These are phyloP conservation scores for Calliscelio sp. DNA, from an alignment of 2,888 invertebrate species.

Conservation along the genomic window DNA sequence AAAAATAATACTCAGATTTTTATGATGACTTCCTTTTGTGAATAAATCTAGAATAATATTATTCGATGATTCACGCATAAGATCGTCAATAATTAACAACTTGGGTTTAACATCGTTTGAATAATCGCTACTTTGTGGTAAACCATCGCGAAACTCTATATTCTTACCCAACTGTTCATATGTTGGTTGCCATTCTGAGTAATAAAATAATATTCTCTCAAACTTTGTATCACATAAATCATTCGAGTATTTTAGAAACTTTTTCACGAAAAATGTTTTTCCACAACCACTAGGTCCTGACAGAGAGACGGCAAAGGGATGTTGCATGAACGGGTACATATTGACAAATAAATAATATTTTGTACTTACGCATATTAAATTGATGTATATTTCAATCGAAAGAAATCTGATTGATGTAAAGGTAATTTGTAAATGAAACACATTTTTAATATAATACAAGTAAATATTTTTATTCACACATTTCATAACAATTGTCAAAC, in stretches of 20 bases:
- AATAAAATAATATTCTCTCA: slow-evolving; percentile 60
- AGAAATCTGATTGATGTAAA: no score
- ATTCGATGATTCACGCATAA: slow-evolving; percentile 50
- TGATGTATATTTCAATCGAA: no score
- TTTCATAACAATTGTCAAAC: no score
- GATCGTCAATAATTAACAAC: slow-evolving; percentile 49
- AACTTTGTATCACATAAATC: slow-evolving; percentile 32
- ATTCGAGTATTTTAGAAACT: slow-evolving; percentile 9
- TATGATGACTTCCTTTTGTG: slow-evolving; percentile 73
- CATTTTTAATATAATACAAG: no score
- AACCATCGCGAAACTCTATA: no score
- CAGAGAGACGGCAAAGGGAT: slow-evolving; percentile 24
- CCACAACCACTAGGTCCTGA: slow-evolving; percentile 43
- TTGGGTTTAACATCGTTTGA: not conserved
- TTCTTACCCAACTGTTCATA: slow-evolving; percentile 30
- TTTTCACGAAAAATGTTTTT: slow-evolving; percentile 47
- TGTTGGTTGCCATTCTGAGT: slow-evolving; percentile 56
- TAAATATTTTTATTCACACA: no score
- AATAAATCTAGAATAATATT: slow-evolving; percentile 70
- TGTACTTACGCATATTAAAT: no score
- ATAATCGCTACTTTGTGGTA: not conserved
- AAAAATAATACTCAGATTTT: not conserved
- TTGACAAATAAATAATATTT: not conserved
- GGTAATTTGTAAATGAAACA: no score
- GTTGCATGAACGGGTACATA: slow-evolving; percentile 10